Conservation (phyloP, 1,140 invertebrate species). For the Halictus rubicundus region DNA sequence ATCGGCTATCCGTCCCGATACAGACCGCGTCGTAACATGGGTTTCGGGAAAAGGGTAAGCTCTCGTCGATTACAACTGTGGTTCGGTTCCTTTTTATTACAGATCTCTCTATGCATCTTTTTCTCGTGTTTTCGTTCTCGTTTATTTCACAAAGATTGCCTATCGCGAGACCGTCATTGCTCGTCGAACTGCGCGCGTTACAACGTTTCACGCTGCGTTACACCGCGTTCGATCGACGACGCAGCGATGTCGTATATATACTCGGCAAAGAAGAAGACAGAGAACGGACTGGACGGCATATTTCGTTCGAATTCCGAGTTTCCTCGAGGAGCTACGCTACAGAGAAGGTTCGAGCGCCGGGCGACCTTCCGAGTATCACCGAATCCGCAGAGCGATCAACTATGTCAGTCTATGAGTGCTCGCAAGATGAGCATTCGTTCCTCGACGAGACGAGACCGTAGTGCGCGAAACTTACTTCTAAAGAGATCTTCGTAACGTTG, state of each 20-base stretch:
- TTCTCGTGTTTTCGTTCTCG: background rate
- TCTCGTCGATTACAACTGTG: constrained; percentile 16
- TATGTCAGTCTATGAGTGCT: constrained; percentile 50
- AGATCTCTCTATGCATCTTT: background rate
- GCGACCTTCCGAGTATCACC: background rate
- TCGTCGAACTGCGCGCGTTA: background rate
- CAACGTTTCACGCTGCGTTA: constrained; percentile 29
- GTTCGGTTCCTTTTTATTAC: constrained; percentile 27
- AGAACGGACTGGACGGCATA: no score
- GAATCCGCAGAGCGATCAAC: background rate
- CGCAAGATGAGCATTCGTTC: constrained; percentile 22
- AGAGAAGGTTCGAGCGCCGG: no score
- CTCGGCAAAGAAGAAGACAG: no score
- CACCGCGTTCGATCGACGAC: no score
- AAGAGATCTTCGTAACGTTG: constrained; percentile 48
- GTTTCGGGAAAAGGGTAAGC: constrained; percentile 18
- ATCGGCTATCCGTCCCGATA: background rate
- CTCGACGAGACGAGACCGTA: constrained; percentile 19
- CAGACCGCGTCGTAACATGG: constrained; percentile 5
- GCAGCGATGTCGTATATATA: no score
- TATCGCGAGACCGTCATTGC: background rate
- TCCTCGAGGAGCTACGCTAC: no score
- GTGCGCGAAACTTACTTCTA: constrained; percentile 47
- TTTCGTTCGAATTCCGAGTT: no score
- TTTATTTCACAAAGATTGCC: constrained; percentile 3